Conservation (phyloP, 1,140 invertebrate genomes). For the Brachionus plicatilis region DNA sequence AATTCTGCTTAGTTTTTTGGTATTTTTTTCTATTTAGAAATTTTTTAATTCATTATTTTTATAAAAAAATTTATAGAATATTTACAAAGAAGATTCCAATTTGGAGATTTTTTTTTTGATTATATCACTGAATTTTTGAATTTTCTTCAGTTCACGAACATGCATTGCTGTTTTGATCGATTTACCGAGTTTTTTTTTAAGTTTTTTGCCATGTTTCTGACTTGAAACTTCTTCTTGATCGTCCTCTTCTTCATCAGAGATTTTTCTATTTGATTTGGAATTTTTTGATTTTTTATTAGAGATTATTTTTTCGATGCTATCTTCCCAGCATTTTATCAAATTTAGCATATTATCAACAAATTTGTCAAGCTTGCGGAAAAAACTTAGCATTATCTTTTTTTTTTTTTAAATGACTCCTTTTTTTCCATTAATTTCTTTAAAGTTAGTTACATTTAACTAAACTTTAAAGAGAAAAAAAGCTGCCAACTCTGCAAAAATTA, state of each 20-base stretch:
- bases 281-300: conserved; percentile 3
- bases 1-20: not conserved
- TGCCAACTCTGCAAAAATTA: not conserved
- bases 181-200: not conserved
- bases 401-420: too few species aligned
- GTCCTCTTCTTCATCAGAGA: not conserved
- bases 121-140: not conserved
- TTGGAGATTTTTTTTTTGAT: not conserved
- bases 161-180: not conserved
- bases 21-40: not conserved
- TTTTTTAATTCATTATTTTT: not conserved
- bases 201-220: not conserved
- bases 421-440: too few species aligned
- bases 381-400: not conserved
- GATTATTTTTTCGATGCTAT: not conserved
- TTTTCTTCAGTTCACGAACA: not conserved
- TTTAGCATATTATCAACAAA: not conserved
- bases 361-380: not conserved
- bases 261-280: not conserved
- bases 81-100: not conserved
- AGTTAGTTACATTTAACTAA: not conserved
- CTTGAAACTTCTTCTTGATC: not conserved
- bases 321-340: not conserved
- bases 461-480: not conserved
- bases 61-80: not conserved